A percentile compares a stretch with the other conserved stretches of the same genome.
Evolutionary conservation across 2,113 vertebrate species (phyloP).

Genomic region (Barnardius zonarius): DNA sequence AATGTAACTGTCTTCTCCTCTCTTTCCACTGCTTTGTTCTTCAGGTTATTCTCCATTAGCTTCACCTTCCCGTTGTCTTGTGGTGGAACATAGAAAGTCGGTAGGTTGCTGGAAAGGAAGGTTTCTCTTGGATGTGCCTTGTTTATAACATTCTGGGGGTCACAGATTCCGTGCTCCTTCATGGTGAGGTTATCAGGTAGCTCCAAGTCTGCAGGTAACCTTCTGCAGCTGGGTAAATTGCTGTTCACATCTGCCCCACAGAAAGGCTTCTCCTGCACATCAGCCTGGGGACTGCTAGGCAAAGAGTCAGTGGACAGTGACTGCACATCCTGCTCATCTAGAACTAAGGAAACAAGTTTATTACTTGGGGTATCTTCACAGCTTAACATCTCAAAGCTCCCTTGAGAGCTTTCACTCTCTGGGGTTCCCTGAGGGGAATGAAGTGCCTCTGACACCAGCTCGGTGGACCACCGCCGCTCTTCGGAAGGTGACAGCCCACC

Average conservation of each 20-base stretch:
- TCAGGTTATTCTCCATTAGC: slow-evolving; percentile 57
- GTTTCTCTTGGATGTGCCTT: slow-evolving; percentile 66
- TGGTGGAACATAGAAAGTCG: slow-evolving; percentile 88
- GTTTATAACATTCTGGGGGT: slow-evolving; percentile 18
- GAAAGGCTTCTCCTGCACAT: slow-evolving; percentile 50
- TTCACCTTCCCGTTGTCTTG: slow-evolving; percentile 63
- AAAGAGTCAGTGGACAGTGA: not conserved
- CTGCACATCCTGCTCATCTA: slow-evolving; percentile 63
- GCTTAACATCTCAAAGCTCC: slow-evolving; percentile 88
- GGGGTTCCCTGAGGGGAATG: slow-evolving; percentile 86
- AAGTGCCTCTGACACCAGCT: slow-evolving; percentile 78
- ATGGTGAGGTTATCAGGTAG: slow-evolving; percentile 6
- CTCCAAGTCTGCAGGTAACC: slow-evolving; percentile 2
- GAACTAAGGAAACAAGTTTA: slow-evolving; percentile 42
- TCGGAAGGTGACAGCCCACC: slow-evolving; percentile 85
- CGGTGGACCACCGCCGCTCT: slow-evolving; percentile 84
- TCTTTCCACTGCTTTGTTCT: slow-evolving; percentile 54
- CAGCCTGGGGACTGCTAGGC: slow-evolving; percentile 47
- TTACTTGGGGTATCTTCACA: slow-evolving; percentile 79
- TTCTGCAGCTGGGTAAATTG: not conserved
- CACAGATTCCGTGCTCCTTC: not conserved
- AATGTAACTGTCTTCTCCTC: not conserved
- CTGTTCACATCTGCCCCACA: slow-evolving; percentile 37
- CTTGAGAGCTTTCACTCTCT: slow-evolving; percentile 91
- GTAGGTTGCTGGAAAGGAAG: slow-evolving; percentile 79